Evolutionary conservation across 2,888 invertebrate genomes (phyloP).

Genomic region (Mamestra brassicae): DNA sequence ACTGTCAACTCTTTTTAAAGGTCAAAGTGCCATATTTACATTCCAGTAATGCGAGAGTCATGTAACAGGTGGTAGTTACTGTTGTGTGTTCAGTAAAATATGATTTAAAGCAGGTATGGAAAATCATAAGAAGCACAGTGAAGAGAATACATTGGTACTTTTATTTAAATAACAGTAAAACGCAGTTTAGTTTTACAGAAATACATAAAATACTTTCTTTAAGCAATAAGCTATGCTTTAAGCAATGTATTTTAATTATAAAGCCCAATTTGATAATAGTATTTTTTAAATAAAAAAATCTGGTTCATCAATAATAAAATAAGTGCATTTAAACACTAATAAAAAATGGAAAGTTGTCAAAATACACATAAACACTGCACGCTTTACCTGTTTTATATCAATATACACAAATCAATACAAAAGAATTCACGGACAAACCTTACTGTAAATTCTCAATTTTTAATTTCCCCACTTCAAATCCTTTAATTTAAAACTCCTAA

Average conservation of each 20-base stretch:
- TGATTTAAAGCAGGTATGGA: neutral
- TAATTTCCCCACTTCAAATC: conserved; percentile 25
- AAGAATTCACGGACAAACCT: neutral
- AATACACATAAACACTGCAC: neutral
- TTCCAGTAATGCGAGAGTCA: neutral
- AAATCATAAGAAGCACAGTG: neutral
- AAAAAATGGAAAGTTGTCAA: neutral
- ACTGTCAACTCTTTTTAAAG: neutral
- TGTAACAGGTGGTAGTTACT: conserved; percentile 26
- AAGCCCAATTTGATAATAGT: neutral
- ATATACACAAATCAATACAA: neutral
- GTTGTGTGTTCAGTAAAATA: neutral
- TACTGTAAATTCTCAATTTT: neutral
- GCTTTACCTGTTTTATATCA: neutral
- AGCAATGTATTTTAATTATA: neutral
- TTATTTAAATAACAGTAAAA: neutral
- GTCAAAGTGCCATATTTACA: neutral
- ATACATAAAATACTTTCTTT: neutral
- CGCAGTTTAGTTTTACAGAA: neutral
- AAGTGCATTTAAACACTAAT: neutral
- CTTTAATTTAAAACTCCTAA: conserved; percentile 31
- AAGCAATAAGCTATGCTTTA: neutral
- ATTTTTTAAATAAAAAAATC: neutral
- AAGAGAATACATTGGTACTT: neutral
- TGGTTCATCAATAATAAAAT: no score